Evolutionary conservation across 2,113 vertebrate species (phyloP).

Genomic region (Aldabrachelys gigantea): DNA sequence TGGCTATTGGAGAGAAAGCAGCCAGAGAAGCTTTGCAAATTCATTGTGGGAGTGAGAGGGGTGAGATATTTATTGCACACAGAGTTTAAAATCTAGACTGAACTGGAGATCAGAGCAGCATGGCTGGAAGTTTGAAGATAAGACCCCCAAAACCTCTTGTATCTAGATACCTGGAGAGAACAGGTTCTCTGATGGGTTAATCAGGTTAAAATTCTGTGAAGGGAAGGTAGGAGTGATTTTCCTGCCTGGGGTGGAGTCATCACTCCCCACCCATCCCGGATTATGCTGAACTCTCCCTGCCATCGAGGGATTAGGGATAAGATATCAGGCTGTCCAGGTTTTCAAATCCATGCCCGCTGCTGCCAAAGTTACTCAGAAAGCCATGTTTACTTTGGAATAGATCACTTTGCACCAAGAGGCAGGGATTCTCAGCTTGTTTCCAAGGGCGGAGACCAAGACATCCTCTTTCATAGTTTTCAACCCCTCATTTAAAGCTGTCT

Average conservation of each 20-base stretch:
- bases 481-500: neutral
- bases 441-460: neutral
- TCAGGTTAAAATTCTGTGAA: neutral
- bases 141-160: neutral
- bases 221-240: neutral
- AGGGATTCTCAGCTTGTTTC: neutral
- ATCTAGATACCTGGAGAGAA: neutral
- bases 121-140: neutral
- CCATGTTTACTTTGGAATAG: fast-evolving
- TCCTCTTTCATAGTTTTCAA: neutral
- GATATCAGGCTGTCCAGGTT: neutral
- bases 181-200: neutral
- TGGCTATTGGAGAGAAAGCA: fast-evolving
- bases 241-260: neutral
- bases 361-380: neutral
- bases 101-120: neutral
- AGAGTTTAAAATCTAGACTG: neutral
- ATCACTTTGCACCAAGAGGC: fast-evolving
- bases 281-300: fast-evolving
- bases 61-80: neutral
- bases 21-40: neutral
- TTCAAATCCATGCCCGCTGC: fast-evolving
- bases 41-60: neutral
- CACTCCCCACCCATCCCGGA: neutral
- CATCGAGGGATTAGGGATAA: neutral